These are phyloP conservation scores for Scomber colias DNA, from an alignment of 2,113 vertebrate genomes.

Conservation along the genomic window DNA sequence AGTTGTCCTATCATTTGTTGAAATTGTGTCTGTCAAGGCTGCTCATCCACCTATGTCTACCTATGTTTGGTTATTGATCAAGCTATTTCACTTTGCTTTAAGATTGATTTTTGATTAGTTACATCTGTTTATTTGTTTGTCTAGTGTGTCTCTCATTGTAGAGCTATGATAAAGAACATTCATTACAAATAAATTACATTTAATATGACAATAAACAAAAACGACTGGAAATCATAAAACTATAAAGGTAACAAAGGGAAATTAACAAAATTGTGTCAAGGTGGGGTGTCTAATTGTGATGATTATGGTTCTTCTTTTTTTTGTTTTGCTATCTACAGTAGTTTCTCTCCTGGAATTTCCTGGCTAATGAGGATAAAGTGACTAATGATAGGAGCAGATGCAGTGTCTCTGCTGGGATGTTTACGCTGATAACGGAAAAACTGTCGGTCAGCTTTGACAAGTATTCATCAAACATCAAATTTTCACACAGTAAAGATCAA, in stretches of 20 bases:
- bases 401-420: slow-evolving; percentile 39
- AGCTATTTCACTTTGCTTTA: no score
- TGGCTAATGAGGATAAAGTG: slow-evolving; percentile 35
- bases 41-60: no score
- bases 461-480: slow-evolving; percentile 41
- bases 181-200: not conserved
- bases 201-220: not conserved
- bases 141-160: no score
- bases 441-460: slow-evolving; percentile 52
- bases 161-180: not conserved
- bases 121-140: no score
- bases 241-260: not conserved
- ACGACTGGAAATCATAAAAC: not conserved
- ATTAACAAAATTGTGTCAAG: not conserved
- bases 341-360: slow-evolving; percentile 4
- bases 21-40: no score
- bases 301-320: not conserved
- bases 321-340: not conserved
- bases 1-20: no score
- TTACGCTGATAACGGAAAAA: slow-evolving; percentile 22
- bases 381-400: slow-evolving; percentile 56
- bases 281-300: not conserved
- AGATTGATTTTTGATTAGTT: no score
- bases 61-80: no score
- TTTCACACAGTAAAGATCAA: not conserved